Base-by-base conservation (phyloP, 1,140 invertebrate species). In the Pseudomyrmex pallidus region DNA sequence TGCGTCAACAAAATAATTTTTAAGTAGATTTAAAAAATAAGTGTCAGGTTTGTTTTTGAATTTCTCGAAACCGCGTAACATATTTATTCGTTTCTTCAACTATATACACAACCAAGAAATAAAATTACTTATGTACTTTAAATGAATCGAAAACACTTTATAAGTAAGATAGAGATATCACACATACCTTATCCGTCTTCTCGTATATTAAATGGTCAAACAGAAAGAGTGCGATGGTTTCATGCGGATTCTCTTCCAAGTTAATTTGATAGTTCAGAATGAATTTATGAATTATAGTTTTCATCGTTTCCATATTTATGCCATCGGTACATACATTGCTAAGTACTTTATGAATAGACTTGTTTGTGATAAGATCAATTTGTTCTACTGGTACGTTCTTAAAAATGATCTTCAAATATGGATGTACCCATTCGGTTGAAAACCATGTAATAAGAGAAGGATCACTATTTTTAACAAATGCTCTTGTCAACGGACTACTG, bases 381-480 rank as follows among this genome's bases (percentile, higher is more conserved):
- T 97, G 97, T 9, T 94, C 90, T 4, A 96, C 93, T 0, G 97
- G 97, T 12, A 98, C 97, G 92, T 97, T 97, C 89, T 96, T 95
- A 86, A 98, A 97, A 57, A 95, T 94, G 10, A 98, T 94, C 88
- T 96, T 97, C 57, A 97, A 94, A 20, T 96, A 91, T 2, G 96
- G 95, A 76, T 96, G 95, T 4, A 96, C 95, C 92, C 98, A 98
- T 92, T 98, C 97, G 20, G 20, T 22, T 22, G 20, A 22, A 22
- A 22, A 22, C 20, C 20, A 22, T 22, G 20, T 50, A 95, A 95
- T 54, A 97, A 91, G 63, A 88, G 96, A 96, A 0, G 98, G 97
- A 90, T 98, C 97, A 57, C 96, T 95, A 22, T 96, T 96, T 94
- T 98, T 98, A 4, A 98, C 97, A 94, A 99, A 98, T 84, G 96